A percentile compares a stretch with the other conserved stretches of the same genome.
phyloP scores from a whole-genome alignment of 2,888 invertebrate species.

The Cataglyphis livida region DNA sequence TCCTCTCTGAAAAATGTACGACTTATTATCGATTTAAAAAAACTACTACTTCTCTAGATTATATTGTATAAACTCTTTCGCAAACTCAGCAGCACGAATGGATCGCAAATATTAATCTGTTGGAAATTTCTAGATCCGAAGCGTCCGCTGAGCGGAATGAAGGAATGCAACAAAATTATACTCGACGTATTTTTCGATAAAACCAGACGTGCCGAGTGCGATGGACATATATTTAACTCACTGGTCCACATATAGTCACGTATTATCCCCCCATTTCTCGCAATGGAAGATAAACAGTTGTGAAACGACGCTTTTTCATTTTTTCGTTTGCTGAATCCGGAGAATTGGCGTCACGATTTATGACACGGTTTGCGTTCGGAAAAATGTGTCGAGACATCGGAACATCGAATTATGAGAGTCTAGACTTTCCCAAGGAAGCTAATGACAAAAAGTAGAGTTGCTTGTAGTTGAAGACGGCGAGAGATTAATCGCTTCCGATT shows the following conservation, averaged over 20 bases:
- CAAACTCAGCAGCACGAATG: background rate
- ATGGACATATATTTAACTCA: background rate
- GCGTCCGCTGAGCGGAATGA: slow-evolving; percentile 29
- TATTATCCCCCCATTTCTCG: slow-evolving; percentile 25
- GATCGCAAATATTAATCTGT: slow-evolving; percentile 7
- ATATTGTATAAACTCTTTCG: background rate
- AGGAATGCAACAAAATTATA: slow-evolving; percentile 37
- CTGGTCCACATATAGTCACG: background rate
- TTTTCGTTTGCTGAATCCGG: slow-evolving; percentile 26
- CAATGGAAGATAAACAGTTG: slow-evolving; percentile 35
- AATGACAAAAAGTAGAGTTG: slow-evolving; percentile 38
- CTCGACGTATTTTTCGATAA: slow-evolving; percentile 36
- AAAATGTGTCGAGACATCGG: slow-evolving; percentile 30
- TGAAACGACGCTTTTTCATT: slow-evolving; percentile 7
- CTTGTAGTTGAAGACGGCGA: slow-evolving; percentile 29
- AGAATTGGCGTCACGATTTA: slow-evolving; percentile 35
- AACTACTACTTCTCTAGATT: background rate
- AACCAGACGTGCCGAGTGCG: background rate
- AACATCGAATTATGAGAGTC: slow-evolving; percentile 49
- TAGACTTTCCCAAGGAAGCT: slow-evolving; percentile 11
- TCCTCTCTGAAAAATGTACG: background rate
- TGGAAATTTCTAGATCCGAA: slow-evolving; percentile 25
- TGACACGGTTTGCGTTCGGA: slow-evolving; percentile 7
- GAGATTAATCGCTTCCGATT: slow-evolving; percentile 48
- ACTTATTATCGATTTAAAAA: background rate